Evolutionary conservation across 2,797 vertebrate species (phyloP).

Genomic region (Rhinophrynus dorsalis): DNA sequence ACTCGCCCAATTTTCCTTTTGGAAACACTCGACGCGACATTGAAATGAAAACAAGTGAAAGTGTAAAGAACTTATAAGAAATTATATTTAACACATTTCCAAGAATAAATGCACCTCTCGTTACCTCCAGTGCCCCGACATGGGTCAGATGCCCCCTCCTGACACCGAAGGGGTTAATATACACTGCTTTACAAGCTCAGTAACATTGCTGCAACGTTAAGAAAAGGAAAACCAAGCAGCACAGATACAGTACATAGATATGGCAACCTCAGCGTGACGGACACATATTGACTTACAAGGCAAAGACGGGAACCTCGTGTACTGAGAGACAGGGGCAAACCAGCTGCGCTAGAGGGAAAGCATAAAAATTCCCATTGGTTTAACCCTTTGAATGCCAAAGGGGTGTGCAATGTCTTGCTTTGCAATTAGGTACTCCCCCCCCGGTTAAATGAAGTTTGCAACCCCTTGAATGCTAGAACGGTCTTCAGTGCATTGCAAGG

Average conservation of each 20-base stretch:
- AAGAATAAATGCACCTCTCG: constrained; percentile 22
- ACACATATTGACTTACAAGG: constrained; percentile 62
- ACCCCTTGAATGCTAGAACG: too few relatives aligned
- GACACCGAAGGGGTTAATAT: constrained; percentile 13
- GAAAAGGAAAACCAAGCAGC: constrained; percentile 52
- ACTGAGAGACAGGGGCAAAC: too few relatives aligned
- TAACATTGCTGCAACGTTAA: constrained; percentile 49
- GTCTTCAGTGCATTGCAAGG: too few relatives aligned
- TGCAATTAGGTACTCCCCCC: too few relatives aligned
- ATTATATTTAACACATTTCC: constrained; percentile 30
- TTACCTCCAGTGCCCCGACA: background rate
- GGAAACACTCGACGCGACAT: background rate
- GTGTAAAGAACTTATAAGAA: constrained; percentile 22
- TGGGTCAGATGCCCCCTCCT: constrained; percentile 13
- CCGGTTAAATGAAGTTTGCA: too few relatives aligned
- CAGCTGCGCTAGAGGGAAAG: too few relatives aligned
- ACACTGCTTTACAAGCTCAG: constrained; percentile 12
- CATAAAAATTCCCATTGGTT: too few relatives aligned
- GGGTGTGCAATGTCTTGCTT: too few relatives aligned
- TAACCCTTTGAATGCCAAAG: too few relatives aligned
- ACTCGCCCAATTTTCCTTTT: too few relatives aligned
- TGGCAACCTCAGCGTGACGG: constrained; percentile 6
- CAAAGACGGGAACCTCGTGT: too few relatives aligned
- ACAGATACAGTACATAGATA: constrained; percentile 15
- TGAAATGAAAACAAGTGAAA: background rate